A percentile compares a stretch with the other conserved stretches of the same genome.
These are phyloP conservation scores for Amia ocellicauda DNA, from an alignment of 2,113 vertebrate species.

Conservation along the genomic window DNA sequence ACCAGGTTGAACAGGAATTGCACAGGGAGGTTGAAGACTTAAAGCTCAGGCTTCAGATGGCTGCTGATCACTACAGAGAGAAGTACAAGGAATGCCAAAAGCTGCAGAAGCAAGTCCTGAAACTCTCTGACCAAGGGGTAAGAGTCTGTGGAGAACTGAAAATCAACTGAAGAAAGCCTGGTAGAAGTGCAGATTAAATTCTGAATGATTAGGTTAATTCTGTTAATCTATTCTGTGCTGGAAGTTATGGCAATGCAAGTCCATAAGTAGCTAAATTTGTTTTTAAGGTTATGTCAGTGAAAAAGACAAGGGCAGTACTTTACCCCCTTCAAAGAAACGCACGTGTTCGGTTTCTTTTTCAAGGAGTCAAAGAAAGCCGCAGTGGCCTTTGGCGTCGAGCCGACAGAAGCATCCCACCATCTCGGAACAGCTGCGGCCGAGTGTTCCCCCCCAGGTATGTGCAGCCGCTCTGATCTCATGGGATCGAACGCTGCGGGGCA, in stretches of 20 bases:
- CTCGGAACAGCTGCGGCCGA: constrained; percentile 60
- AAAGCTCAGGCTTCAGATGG: constrained; percentile 95
- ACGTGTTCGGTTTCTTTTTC: constrained; percentile 5
- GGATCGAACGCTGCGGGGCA: no score
- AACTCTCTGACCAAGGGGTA: constrained; percentile 84
- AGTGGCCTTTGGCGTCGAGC: constrained; percentile 19
- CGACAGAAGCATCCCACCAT: constrained; percentile 47
- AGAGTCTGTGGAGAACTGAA: no score
- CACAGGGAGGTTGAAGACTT: constrained; percentile 96
- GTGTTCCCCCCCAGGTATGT: constrained; percentile 61
- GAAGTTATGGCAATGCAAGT: no score
- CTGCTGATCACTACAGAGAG: constrained; percentile 96
- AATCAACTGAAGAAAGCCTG: no score
- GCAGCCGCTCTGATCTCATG: not conserved
- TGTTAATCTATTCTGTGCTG: no score
- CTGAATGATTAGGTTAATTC: no score
- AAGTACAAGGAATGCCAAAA: constrained; percentile 97
- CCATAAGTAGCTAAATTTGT: no score
- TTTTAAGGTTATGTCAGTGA: no score
- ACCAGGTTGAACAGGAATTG: constrained; percentile 77
- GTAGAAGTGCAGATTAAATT: no score
- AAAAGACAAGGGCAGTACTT: no score
- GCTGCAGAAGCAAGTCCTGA: constrained; percentile 90
- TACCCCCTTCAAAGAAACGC: no score
- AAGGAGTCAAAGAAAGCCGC: constrained; percentile 56